phyloP scores from a whole-genome alignment of 1,140 invertebrate genomes.

The Bombus waltoni region DNA sequence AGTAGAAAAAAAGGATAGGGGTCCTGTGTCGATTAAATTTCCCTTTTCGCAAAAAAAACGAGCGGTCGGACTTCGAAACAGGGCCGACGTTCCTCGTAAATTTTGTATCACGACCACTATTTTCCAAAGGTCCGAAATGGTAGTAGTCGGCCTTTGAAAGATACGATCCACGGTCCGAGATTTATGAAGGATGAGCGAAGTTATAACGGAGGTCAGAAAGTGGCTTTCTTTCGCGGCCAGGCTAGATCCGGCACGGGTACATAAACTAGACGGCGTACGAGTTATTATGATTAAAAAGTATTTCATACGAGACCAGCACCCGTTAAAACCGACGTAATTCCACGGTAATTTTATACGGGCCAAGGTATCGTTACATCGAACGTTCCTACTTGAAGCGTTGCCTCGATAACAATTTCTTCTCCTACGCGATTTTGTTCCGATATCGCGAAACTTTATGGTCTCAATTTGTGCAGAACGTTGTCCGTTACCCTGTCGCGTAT shows the following conservation, averaged over 20 bases:
- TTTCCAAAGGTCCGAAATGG: slow-evolving; percentile 33
- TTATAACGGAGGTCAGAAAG: slow-evolving; percentile 48
- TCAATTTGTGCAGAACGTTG: not conserved
- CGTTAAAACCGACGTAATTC: not conserved
- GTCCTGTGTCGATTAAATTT: slow-evolving; percentile 13
- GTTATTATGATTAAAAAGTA: slow-evolving; percentile 43
- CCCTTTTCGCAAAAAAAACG: not conserved
- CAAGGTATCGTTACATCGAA: not conserved
- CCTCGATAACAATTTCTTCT: not conserved
- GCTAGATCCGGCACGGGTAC: not conserved
- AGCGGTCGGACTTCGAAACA: not conserved
- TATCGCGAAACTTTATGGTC: not conserved
- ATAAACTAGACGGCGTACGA: slow-evolving; percentile 26
- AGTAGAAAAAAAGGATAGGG: not conserved
- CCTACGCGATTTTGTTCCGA: not conserved
- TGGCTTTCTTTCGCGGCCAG: slow-evolving; percentile 36
- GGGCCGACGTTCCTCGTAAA: slow-evolving; percentile 1
- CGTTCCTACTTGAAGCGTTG: not conserved
- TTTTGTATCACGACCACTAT: slow-evolving; percentile 39
- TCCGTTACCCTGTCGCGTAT: not conserved
- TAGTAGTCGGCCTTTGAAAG: slow-evolving; percentile 37
- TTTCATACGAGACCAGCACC: not conserved
- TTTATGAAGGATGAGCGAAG: slow-evolving; percentile 42
- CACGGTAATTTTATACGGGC: not conserved
- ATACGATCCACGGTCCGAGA: slow-evolving; percentile 44